Base-by-base conservation (phyloP, 2,888 invertebrate genomes). In the Pharmacophagus antenor region DNA sequence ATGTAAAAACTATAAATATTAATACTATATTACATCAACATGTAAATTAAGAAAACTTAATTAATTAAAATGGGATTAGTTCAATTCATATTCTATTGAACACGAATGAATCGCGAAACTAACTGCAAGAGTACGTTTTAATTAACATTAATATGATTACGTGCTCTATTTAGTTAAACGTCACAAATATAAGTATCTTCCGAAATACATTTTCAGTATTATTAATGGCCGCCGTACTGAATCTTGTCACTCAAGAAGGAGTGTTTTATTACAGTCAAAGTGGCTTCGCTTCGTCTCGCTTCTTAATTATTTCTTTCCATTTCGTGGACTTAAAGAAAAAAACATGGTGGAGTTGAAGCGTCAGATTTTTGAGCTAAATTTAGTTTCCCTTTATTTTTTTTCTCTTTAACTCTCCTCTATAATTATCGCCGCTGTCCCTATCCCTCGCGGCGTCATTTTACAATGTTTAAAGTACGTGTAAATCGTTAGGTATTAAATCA, bases 291-390 rank as follows among this genome's bases (percentile, higher is more conserved):
- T 76, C 85, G 80, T 71, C 82, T 85, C 84, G 69, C 77, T 74
- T 79, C 81, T 84, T 88, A 88, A 88, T 88, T 88, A 88, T 88
- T 86, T 83, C 76, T 80, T 78, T 82, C 80, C 77, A 76, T 85
- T 86, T 78, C 76, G 76, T 77, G 69, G 71, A 73, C 67, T 70
- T 74, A 82, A 83, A 85, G n/a, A n/a, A n/a, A 37, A 82, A 77
- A 84, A 82, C 78, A 77, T 67, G 67, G 64, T 72, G 77, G 75
- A 78, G 77, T 76, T 79, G 74, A 76, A 79, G 85, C 83, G 73
- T 88, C 86, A 81, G 83, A 84, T 86, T 88, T 82, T 80, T 80
- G 72, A 77, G 42, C 78, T 88, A 88, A 84, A 87, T 84, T 84
- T 89, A 88, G 82, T 74, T 71, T 76, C 81, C 84, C 81, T 79